phyloP scores from a whole-genome alignment of 2,888 invertebrate genomes.

The Drosophila quasianomalipes region DNA sequence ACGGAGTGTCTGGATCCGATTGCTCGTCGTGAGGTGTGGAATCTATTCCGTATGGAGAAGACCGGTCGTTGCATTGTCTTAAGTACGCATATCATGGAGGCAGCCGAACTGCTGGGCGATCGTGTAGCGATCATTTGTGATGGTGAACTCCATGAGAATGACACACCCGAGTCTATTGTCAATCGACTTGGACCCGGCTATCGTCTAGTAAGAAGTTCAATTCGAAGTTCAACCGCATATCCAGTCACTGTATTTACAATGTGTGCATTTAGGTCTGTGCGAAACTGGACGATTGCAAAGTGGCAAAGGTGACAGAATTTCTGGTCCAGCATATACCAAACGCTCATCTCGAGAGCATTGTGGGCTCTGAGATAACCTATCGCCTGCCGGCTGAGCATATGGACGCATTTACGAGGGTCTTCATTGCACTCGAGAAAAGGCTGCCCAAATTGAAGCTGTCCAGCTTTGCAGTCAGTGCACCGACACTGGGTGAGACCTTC shows the following conservation, averaged over 20 bases:
- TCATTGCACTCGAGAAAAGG: slow-evolving; percentile 88
- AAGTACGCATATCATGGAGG: slow-evolving; percentile 95
- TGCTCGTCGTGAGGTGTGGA: slow-evolving; percentile 92
- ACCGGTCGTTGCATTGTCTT: slow-evolving; percentile 91
- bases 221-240: slow-evolving; percentile 34
- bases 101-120: slow-evolving; percentile 93
- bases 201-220: slow-evolving; percentile 86
- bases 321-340: slow-evolving; percentile 88
- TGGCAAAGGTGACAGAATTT: slow-evolving; percentile 86
- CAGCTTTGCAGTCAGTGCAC: slow-evolving; percentile 92
- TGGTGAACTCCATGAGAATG: slow-evolving; percentile 91
- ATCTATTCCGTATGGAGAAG: slow-evolving; percentile 90
- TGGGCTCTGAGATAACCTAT: slow-evolving; percentile 90
- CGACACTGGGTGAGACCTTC: slow-evolving; percentile 94
- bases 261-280: slow-evolving; percentile 53
- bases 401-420: slow-evolving; percentile 88
- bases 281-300: slow-evolving; percentile 86
- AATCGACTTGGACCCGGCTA: slow-evolving; percentile 93
- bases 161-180: slow-evolving; percentile 91
- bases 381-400: slow-evolving; percentile 88
- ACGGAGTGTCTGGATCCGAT: slow-evolving; percentile 94
- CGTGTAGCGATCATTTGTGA: slow-evolving; percentile 93
- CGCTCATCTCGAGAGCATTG: slow-evolving; percentile 88
- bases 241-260: not conserved
- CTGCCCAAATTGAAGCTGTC: slow-evolving; percentile 87